Base-by-base conservation (phyloP, 2,113 vertebrate genomes). In the Oceanodroma tethys region DNA sequence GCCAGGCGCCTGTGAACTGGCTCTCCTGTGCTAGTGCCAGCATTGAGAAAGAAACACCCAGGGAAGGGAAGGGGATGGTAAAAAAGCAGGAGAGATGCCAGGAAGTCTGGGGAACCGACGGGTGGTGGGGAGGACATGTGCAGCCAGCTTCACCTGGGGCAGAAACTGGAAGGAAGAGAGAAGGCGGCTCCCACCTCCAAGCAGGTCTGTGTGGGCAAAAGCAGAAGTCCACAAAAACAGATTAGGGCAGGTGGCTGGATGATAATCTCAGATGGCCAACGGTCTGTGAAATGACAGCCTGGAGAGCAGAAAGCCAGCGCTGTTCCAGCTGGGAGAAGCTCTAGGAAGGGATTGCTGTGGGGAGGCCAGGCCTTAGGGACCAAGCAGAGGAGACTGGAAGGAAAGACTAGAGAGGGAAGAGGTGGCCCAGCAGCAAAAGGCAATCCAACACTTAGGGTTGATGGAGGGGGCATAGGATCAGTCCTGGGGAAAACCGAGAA, bases 71-170 rank as follows among this genome's bases (percentile, higher is more conserved):
- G 25, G 82, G 43, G 50, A 72, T 30, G 12, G 84, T 94, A 8
- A 42, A 66, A 68, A 73, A 50, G 80, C 63, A 75, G 60, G 42
- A 93, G 62, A 34, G n/a, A 10, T 86, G 30, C 19, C 62, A 70
- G 55, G 56, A 66, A 71, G 47, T 30, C 19, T 13, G 43, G 18
- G 5, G 20, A 23, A 30, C 16, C 0, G 0, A 7, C 4, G 6
- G 3, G 8, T 59, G 29, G 16, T 2, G 25, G 42, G 38, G 7
- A 86, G n/a, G 52, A 45, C 0, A 0, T 1, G 10, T 56, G 27
- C 21, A 45, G 38, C 50, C 47, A 45, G 19, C 43, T 71, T 71
- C 56, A 72, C 7, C 4, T 12, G 36, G 40, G 29, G 40, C 72
- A 94, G 73, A 32, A 89, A 48, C 1, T 50, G 62, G 53, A 74